Evolutionary conservation across 2,888 invertebrate species (phyloP).

Genomic region (Dysmachus trigonus): DNA sequence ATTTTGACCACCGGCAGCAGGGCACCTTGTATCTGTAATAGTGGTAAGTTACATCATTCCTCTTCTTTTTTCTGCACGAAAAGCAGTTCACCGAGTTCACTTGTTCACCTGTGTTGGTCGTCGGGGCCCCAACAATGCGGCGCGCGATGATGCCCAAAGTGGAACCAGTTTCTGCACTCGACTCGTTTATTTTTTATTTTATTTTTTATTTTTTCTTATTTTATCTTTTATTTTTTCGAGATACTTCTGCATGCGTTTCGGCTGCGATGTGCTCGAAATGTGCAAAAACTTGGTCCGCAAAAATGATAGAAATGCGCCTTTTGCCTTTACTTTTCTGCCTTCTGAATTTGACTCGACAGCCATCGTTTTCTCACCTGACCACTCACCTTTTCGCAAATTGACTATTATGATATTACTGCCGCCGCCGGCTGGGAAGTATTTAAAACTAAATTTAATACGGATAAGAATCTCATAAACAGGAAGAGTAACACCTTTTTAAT

Average conservation of each 20-base stretch:
- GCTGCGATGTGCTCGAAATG: not conserved
- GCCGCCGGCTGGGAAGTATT: not conserved
- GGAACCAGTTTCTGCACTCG: conserved; percentile 13
- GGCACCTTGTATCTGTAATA: conserved; percentile 64
- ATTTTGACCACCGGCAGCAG: conserved; percentile 65
- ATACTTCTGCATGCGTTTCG: not conserved
- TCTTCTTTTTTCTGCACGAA: not conserved
- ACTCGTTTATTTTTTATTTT: not conserved
- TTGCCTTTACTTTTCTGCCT: not conserved
- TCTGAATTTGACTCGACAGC: not conserved
- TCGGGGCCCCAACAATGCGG: not conserved
- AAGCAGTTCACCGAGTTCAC: conserved; percentile 12
- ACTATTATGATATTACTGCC: not conserved
- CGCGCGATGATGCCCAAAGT: not conserved
- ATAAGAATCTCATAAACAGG: not conserved
- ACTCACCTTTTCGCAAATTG: not conserved
- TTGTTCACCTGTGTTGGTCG: not conserved
- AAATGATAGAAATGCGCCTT: not conserved
- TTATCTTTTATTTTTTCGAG: too few species aligned
- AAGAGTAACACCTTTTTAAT: not conserved
- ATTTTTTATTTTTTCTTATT: too few species aligned
- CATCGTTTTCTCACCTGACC: not conserved
- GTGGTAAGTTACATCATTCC: conserved; percentile 37
- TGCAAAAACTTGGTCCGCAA: not conserved
- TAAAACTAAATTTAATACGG: not conserved